Percentiles rank a stretch among this genome's conserved stretches.
Conservation (phyloP, 2,888 invertebrate genomes). For the Xestia ashworthii region DNA sequence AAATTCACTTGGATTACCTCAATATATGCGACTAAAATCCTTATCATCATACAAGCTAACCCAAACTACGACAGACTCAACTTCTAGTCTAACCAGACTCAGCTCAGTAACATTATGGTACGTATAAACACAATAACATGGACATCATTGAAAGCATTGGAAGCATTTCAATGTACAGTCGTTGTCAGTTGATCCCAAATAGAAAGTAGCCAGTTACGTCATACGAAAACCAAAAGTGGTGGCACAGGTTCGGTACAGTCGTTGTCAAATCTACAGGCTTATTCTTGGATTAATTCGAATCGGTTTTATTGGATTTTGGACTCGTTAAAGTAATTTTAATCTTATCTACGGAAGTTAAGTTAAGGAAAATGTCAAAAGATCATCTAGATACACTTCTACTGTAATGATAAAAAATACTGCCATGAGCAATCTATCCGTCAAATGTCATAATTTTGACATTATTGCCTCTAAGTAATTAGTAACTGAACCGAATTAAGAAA, state of each 20-base stretch:
- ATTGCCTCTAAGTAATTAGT: not conserved
- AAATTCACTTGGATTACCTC: not conserved
- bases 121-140: slow-evolving; percentile 33
- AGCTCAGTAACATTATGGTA: slow-evolving; percentile 11
- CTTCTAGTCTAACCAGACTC: slow-evolving; percentile 9
- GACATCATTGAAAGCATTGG: slow-evolving; percentile 30
- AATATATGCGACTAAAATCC: slow-evolving; percentile 8
- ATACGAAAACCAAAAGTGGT: slow-evolving; percentile 79
- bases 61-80: not conserved
- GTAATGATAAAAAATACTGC: not conserved
- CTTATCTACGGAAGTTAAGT: not conserved
- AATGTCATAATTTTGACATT: not conserved
- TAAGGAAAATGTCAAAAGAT: not conserved
- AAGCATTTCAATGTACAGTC: slow-evolving; percentile 53
- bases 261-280: slow-evolving; percentile 33
- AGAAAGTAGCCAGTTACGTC: slow-evolving; percentile 68
- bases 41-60: not conserved
- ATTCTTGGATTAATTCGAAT: slow-evolving; percentile 28
- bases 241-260: slow-evolving; percentile 61
- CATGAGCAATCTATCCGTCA: too few relatives aligned
- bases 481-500: not conserved
- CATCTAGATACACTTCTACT: too few relatives aligned
- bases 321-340: not conserved
- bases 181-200: slow-evolving; percentile 54
- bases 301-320: not conserved